These are phyloP conservation scores for Istiophorus platypterus DNA, from an alignment of 2,113 vertebrate genomes.

Conservation along the genomic window DNA sequence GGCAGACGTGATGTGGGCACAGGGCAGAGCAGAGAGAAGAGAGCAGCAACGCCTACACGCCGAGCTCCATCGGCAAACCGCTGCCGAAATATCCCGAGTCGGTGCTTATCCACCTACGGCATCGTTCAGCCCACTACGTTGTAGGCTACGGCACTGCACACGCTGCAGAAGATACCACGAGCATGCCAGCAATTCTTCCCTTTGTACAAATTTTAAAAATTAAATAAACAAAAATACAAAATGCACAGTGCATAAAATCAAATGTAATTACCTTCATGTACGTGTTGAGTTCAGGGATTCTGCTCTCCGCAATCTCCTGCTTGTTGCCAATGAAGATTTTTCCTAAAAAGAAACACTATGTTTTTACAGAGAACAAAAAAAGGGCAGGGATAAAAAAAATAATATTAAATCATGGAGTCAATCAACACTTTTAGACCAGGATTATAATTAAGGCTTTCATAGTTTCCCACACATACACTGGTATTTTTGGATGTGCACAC, in stretches of 20 bases:
- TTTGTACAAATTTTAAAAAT: constrained; percentile 4
- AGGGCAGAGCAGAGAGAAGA: constrained; percentile 70
- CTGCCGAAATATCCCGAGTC: constrained; percentile 68
- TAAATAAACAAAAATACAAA: too few relatives aligned
- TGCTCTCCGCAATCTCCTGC: constrained; percentile 91
- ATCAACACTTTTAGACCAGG: background rate
- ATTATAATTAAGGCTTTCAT: background rate
- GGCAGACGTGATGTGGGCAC: constrained; percentile 77
- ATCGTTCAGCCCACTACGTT: constrained; percentile 65
- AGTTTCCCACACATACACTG: background rate
- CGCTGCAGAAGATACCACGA: constrained; percentile 44
- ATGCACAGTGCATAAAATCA: background rate
- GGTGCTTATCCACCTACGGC: constrained; percentile 73
- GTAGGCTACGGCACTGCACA: constrained; percentile 52
- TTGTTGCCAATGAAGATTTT: constrained; percentile 94
- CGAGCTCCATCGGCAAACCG: constrained; percentile 72
- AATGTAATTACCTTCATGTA: constrained; percentile 93
- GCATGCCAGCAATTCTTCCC: constrained; percentile 46
- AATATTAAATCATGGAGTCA: background rate
- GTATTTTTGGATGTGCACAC: constrained; percentile 1
- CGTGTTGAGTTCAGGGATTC: constrained; percentile 91
- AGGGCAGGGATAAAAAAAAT: background rate
- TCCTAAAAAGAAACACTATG: constrained; percentile 76
- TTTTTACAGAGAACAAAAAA: background rate
- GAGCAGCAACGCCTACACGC: constrained; percentile 67